These are phyloP conservation scores for Clarias laeviceps DNA, from an alignment of 2,797 vertebrate genomes.

Conservation along the genomic window DNA sequence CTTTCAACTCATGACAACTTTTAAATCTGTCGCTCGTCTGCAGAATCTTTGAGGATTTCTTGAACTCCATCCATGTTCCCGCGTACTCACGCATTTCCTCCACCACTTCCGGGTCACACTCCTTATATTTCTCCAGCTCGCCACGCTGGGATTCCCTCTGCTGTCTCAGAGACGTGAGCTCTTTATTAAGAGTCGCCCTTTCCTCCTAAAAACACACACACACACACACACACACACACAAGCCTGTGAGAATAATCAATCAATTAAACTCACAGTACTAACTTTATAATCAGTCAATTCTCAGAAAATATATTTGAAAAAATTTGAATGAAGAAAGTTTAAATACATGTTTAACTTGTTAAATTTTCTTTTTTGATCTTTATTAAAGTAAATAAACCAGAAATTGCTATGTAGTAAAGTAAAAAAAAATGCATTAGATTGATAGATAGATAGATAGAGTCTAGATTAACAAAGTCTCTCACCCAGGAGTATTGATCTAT, in stretches of 20 bases:
- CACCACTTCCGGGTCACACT: conserved; percentile 92
- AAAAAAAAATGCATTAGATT: not conserved
- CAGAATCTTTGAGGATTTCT: not conserved
- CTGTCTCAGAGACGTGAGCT: conserved; percentile 78
- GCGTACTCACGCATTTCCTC: conserved; percentile 90
- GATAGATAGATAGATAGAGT: not conserved
- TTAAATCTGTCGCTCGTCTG: not conserved
- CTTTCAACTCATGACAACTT: too few relatives aligned
- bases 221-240: not conserved
- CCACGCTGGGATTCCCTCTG: conserved; percentile 77
- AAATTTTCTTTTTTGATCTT: not conserved
- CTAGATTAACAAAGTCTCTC: not conserved
- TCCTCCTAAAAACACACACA: conserved; percentile 74
- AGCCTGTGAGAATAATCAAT: not conserved
- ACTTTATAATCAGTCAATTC: too few relatives aligned
- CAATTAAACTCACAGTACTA: not conserved
- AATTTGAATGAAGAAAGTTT: not conserved
- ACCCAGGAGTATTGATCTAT: not conserved
- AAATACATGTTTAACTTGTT: not conserved
- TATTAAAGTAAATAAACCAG: not conserved
- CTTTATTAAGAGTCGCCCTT: conserved; percentile 76
- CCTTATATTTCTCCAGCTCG: conserved; percentile 88
- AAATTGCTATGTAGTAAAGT: not conserved
- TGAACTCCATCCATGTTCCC: not conserved
- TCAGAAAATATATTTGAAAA: not conserved